Evolutionary conservation across 1,140 invertebrate species (phyloP).

Genomic region (Globodera rostochiensis): DNA sequence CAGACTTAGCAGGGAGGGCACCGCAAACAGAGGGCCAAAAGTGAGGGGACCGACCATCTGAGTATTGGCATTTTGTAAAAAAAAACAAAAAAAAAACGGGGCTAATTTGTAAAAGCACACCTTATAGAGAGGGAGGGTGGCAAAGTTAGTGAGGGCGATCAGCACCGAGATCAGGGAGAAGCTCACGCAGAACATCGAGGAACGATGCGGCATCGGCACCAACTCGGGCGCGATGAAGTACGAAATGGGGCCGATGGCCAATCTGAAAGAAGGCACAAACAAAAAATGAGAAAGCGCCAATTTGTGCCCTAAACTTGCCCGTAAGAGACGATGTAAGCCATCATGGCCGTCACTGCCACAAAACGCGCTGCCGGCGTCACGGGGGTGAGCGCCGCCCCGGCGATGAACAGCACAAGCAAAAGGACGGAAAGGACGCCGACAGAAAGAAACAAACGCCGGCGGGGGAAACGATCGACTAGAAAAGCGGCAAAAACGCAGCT

Average conservation of each 20-base stretch:
- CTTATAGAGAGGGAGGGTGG: constrained; percentile 54
- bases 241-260: constrained; percentile 59
- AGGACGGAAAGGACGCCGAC: constrained; percentile 45
- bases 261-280: constrained; percentile 34
- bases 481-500: constrained; percentile 52
- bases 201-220: constrained; percentile 55
- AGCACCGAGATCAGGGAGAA: constrained; percentile 56
- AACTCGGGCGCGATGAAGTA: constrained; percentile 62
- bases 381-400: constrained; percentile 36
- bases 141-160: constrained; percentile 59
- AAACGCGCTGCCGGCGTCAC: constrained; percentile 38
- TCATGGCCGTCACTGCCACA: constrained; percentile 43
- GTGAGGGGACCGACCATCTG: constrained; percentile 52
- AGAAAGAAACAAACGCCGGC: constrained; percentile 49
- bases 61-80: constrained; percentile 3
- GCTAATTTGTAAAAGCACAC: constrained; percentile 17
- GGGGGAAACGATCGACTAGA: constrained; percentile 44
- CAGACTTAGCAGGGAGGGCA: constrained; percentile 48
- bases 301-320: constrained; percentile 22
- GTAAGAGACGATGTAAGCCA: constrained; percentile 48
- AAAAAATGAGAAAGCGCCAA: not conserved
- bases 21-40: constrained; percentile 55
- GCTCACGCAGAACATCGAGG: constrained; percentile 61
- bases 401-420: constrained; percentile 44
- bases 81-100: not conserved